Evolutionary conservation across 2,888 invertebrate species (phyloP), one percentile per base, ranked within the genome.

Genomic region (Chaetoderma sp.): DNA sequence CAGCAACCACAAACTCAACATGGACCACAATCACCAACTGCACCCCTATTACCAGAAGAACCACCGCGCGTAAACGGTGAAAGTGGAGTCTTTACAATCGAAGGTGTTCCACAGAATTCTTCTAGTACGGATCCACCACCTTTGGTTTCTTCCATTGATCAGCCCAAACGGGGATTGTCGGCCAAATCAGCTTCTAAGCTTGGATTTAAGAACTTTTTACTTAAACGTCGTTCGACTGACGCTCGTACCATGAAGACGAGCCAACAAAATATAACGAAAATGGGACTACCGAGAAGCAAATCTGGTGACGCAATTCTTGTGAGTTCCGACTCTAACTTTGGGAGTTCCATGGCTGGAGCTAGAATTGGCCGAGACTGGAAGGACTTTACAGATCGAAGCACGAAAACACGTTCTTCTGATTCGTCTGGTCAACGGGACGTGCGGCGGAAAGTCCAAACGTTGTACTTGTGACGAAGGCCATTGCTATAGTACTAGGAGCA

Each of bases 1-100:
- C 66, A 42, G 65, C 68, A n/a, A 66, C 58, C 13, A 57, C 54
- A 3, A 64, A 60, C 16, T 67, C 67, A 2, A n/a, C n/a, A n/a
- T n/a, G n/a, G n/a, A n/a, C n/a, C n/a, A n/a, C 18, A n/a, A 13
- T 25, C 21, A 16, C 32, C n/a, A 18, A 52, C 27, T 18, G 32
- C 4, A 5, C 6, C 8, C 23, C 3, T 27, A 4, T 25, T 21
- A 25, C 49, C 49, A 13, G 23, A n/a, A n/a, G n/a, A n/a, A n/a
- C n/a, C n/a, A n/a, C n/a, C n/a, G n/a, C n/a, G n/a, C n/a, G n/a
- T n/a, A n/a, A n/a, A n/a, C n/a, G n/a, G n/a, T n/a, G n/a, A n/a
- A n/a, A n/a, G n/a, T n/a, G 21, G 13, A 18, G 28, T 52, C 8
- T 23, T 52, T 28, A 32, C 27, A 4, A 52, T 52, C 13, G 21